Base-by-base conservation (phyloP, 2,113 vertebrate genomes). In the Ochotona curzoniae region DNA sequence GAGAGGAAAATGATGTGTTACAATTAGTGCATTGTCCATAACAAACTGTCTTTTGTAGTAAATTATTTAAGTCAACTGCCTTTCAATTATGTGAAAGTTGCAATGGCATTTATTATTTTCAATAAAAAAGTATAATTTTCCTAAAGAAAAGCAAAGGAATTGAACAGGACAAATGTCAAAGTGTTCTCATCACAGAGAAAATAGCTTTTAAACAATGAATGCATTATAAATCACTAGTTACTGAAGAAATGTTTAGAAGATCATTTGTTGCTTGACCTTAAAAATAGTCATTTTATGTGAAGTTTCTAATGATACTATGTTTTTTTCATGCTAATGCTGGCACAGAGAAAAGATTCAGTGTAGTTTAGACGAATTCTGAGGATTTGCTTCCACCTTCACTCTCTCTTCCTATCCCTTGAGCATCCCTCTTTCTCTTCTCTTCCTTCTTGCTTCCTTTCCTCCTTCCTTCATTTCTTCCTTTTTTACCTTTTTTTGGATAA, bases 61-160 rank as follows among this genome's bases (percentile, higher is more conserved):
- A 74, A 51, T 71, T 12, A 71, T 86, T 93, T 75, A 35, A 35
- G 91, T 80, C 51, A 71, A 35, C 75, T 91, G 51, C 51, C 47
- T 66, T 76, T 87, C 87, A 76, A 93, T 91, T 81, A 80, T 93
- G 47, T 67, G 12, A 32, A 83, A 86, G 8, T 94, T 67, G 87
- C 44, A 69, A 64, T 47, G 78, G 1, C 78, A 92, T 70, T 90
- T n/a, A 94, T 28, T 81, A 5, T 30, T 54, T 14, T 80, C 64
- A 83, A 4, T 91, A 32, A 75, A 75, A 75, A 95, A 80, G 11
- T 35, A 71, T 18, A 69, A 87, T 92, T 63, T 92, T 13, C 28
- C n/a, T 66, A 88, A 88, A 75, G 8, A 17, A 47, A 91, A 85
- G 69, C 6, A 4, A n/a, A 87, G 73, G 25, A 81, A 70, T 11